phyloP scores from a whole-genome alignment of 2,797 vertebrate species.

The Rhyacichthys aspro region DNA sequence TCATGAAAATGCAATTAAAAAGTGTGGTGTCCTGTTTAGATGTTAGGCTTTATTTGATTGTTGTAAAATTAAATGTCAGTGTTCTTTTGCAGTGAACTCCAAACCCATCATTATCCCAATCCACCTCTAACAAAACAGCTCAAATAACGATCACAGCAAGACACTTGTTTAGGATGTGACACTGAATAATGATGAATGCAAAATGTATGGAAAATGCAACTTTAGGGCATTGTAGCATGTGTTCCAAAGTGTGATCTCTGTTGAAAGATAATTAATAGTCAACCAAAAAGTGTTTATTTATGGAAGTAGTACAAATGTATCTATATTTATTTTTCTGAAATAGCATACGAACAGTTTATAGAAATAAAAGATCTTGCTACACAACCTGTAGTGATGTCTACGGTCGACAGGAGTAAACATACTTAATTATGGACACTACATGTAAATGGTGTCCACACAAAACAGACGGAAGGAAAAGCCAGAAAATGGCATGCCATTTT shows the following conservation, averaged over 20 bases:
- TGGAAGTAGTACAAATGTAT: too few species aligned
- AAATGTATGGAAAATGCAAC: background rate
- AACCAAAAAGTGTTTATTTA: too few species aligned
- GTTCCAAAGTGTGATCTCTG: background rate
- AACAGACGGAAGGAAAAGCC: conserved; percentile 32
- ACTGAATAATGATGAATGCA: background rate
- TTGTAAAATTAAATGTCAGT: too few species aligned
- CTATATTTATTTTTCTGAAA: too few species aligned
- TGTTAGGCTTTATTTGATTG: too few species aligned
- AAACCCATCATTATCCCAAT: too few species aligned
- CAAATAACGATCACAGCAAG: background rate
- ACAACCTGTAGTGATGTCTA: conserved; percentile 12
- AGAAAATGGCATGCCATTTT: conserved; percentile 30
- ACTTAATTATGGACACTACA: conserved; percentile 40
- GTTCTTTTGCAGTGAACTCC: too few species aligned
- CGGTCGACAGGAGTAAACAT: conserved; percentile 40
- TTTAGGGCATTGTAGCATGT: background rate
- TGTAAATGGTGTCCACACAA: conserved; percentile 46
- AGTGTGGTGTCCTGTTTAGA: too few species aligned
- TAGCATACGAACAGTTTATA: too few species aligned
- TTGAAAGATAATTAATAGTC: too few species aligned
- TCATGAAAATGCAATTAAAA: too few species aligned
- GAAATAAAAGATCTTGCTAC: background rate
- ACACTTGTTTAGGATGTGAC: background rate
- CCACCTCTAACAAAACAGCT: background rate